Evolutionary conservation across 2,113 vertebrate genomes (phyloP).

Genomic region (Podarcis cretensis): DNA sequence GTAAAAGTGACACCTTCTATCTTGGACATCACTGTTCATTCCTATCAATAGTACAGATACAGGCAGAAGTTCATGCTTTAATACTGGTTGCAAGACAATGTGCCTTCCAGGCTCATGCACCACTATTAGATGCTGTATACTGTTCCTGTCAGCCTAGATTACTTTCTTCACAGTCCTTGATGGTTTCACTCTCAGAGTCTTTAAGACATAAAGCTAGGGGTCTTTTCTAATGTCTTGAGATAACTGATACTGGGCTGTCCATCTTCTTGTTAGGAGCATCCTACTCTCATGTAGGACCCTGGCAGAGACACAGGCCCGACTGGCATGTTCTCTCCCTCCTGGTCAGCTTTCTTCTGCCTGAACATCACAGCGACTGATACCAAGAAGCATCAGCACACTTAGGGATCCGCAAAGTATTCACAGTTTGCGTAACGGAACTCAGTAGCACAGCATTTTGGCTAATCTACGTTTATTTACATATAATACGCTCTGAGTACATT

Average conservation of each 20-base stretch:
- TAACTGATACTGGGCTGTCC: background rate
- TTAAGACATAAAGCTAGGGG: background rate
- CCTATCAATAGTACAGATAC: background rate
- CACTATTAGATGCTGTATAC: background rate
- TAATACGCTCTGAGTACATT: no score
- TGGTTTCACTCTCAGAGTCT: background rate
- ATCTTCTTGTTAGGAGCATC: background rate
- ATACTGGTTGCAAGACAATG: background rate
- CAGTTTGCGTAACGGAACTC: no score
- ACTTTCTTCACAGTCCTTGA: background rate
- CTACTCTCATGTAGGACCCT: no score
- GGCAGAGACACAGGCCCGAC: no score
- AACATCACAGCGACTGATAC: no score
- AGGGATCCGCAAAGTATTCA: no score
- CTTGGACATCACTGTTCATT: background rate
- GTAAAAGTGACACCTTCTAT: background rate
- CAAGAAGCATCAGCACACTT: no score
- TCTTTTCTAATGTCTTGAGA: background rate
- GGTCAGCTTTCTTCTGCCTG: no score
- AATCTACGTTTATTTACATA: no score
- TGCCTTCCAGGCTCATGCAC: background rate
- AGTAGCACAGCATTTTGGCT: no score
- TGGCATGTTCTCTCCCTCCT: no score
- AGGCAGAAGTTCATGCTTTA: background rate
- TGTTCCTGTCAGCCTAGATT: background rate